Conservation (phyloP, 2,888 invertebrate genomes). For the Diachrysia chrysitis region DNA sequence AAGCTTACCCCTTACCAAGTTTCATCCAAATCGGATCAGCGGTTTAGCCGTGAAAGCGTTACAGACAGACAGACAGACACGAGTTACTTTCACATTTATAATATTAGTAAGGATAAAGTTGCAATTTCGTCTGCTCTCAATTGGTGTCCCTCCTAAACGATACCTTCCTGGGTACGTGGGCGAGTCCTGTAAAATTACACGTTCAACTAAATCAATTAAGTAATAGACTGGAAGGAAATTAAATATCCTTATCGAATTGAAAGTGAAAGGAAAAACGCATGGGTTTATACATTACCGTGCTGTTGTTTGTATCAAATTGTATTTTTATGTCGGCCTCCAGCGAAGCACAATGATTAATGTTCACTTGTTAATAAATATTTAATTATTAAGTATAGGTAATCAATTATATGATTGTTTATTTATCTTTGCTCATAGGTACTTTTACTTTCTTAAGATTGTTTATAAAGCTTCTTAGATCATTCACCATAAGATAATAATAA, state of each 20-base stretch:
- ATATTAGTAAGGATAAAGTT: too few relatives aligned
- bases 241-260: constrained; percentile 53
- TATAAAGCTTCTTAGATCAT: too few relatives aligned
- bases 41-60: too few relatives aligned
- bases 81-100: too few relatives aligned
- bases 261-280: constrained; percentile 13
- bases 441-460: too few relatives aligned
- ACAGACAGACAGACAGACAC: too few relatives aligned
- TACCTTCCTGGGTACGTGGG: constrained; percentile 69
- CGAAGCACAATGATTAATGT: too few relatives aligned
- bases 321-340: background rate
- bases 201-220: constrained; percentile 62
- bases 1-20: too few relatives aligned
- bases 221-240: constrained; percentile 58
- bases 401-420: too few relatives aligned
- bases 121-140: constrained; percentile 66
- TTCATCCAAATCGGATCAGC: too few relatives aligned
- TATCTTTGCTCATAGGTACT: background rate
- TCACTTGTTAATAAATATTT: background rate
- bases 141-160: constrained; percentile 68
- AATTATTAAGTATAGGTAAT: background rate
- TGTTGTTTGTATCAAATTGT: background rate
- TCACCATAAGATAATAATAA: too few relatives aligned
- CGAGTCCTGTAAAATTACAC: constrained; percentile 60
- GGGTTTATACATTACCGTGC: background rate